Percentiles rank a stretch among this genome's conserved stretches.
phyloP scores from a whole-genome alignment of 2,113 vertebrate species.

The Corythoichthys intestinalis region DNA sequence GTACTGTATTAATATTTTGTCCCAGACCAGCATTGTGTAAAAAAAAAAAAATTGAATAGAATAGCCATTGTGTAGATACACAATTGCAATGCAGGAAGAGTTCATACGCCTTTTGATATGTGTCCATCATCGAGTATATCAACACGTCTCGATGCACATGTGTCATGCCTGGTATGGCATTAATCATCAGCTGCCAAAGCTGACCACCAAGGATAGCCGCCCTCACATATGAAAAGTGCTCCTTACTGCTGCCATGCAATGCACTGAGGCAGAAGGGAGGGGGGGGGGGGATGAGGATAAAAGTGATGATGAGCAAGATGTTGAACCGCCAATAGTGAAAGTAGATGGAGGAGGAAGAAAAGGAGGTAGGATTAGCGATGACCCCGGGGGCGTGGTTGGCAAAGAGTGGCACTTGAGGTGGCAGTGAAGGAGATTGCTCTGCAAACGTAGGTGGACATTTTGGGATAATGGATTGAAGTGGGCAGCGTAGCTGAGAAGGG shows the following conservation, averaged over 20 bases:
- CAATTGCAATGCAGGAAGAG: constrained; percentile 6
- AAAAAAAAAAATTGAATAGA: neutral
- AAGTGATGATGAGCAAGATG: constrained; percentile 38
- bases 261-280: constrained; percentile 28
- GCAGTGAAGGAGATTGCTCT: constrained; percentile 47
- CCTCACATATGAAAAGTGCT: constrained; percentile 59
- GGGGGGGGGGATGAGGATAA: constrained; percentile 34
- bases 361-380: constrained; percentile 37
- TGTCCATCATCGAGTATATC: constrained; percentile 59
- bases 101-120: constrained; percentile 21
- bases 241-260: constrained; percentile 46
- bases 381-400: constrained; percentile 34
- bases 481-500: constrained; percentile 32
- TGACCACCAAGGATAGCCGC: constrained; percentile 68
- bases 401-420: constrained; percentile 46
- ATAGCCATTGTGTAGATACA: neutral
- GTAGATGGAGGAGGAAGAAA: constrained; percentile 34
- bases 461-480: constrained; percentile 58
- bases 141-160: constrained; percentile 52
- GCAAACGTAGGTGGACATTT: constrained; percentile 60
- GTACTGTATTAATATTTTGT: neutral
- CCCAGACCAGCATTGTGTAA: neutral
- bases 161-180: constrained; percentile 71
- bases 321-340: constrained; percentile 53
- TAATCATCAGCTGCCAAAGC: constrained; percentile 64